phyloP scores from a whole-genome alignment of 2,113 vertebrate genomes.

The Etheostoma cragini region DNA sequence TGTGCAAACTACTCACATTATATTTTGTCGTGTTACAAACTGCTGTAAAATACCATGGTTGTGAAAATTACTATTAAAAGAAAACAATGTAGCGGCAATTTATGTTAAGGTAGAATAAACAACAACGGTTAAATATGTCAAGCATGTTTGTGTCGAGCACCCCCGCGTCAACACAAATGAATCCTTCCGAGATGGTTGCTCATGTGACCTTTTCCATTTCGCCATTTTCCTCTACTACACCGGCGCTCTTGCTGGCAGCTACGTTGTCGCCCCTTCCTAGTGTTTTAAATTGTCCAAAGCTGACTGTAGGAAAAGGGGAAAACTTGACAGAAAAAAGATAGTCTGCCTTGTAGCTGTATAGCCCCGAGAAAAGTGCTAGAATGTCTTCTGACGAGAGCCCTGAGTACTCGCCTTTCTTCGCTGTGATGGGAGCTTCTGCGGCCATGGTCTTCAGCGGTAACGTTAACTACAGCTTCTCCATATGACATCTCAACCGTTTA shows the following conservation, averaged over 20 bases:
- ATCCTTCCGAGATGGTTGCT: slow-evolving; percentile 57
- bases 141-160: neutral
- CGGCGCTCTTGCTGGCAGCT: slow-evolving; percentile 58
- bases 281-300: slow-evolving; percentile 24
- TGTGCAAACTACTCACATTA: neutral
- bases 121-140: neutral
- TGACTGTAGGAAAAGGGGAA: slow-evolving; percentile 45
- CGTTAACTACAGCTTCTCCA: slow-evolving; percentile 82
- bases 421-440: slow-evolving; percentile 93
- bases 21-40: neutral
- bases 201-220: slow-evolving; percentile 85
- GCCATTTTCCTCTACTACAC: slow-evolving; percentile 86
- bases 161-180: slow-evolving; percentile 64
- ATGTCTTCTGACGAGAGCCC: slow-evolving; percentile 84
- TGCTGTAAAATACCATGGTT: fast-evolving
- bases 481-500: slow-evolving; percentile 16
- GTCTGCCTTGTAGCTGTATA: slow-evolving; percentile 44
- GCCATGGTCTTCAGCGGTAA: slow-evolving; percentile 98
- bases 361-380: slow-evolving; percentile 63
- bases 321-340: slow-evolving; percentile 3
- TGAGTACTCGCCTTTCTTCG: slow-evolving; percentile 95
- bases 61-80: fast-evolving
- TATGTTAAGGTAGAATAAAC: neutral
- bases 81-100: fast-evolving
- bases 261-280: slow-evolving; percentile 21